These are phyloP conservation scores for Euschistus heros DNA, from an alignment of 1,140 invertebrate species.

Conservation along the genomic window DNA sequence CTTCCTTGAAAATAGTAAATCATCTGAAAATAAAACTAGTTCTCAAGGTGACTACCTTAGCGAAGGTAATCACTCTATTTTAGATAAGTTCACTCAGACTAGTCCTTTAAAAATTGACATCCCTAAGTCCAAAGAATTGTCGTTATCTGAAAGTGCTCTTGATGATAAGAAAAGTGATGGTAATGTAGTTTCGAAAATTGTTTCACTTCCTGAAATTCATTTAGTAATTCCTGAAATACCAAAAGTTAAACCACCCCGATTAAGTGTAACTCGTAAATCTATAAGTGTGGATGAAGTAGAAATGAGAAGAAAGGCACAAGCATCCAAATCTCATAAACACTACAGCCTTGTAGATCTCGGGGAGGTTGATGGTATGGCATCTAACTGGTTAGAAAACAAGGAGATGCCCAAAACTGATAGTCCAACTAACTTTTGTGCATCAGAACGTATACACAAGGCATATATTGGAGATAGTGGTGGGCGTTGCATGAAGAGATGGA, in stretches of 20 bases:
- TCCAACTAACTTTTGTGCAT: constrained; percentile 26
- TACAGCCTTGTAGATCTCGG: constrained; percentile 29
- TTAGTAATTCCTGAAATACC: neutral
- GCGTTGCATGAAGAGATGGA: constrained; percentile 26
- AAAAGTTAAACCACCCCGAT: neutral
- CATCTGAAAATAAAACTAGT: neutral
- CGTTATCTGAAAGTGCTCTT: constrained; percentile 8
- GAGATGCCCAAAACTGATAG: constrained; percentile 8
- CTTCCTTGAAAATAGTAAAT: neutral
- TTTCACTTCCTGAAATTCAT: constrained; percentile 6
- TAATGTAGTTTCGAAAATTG: neutral
- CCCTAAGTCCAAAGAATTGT: neutral
- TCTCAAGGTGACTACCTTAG: no score
- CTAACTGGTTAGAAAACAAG: constrained; percentile 1
- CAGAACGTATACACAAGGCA: constrained; percentile 27
- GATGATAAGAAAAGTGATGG: neutral
- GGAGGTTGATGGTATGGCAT: constrained; percentile 22
- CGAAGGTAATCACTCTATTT: neutral
- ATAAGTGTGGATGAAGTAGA: constrained; percentile 32
- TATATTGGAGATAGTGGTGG: constrained; percentile 20
- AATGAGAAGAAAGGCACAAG: constrained; percentile 24
- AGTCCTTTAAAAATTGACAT: constrained; percentile 2
- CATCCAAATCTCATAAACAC: constrained; percentile 24
- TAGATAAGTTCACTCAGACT: neutral
- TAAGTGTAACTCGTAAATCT: constrained; percentile 26